Percentiles rank a stretch among this genome's conserved stretches.
Evolutionary conservation across 2,113 vertebrate species (phyloP).

Genomic region (Piaya cayana): DNA sequence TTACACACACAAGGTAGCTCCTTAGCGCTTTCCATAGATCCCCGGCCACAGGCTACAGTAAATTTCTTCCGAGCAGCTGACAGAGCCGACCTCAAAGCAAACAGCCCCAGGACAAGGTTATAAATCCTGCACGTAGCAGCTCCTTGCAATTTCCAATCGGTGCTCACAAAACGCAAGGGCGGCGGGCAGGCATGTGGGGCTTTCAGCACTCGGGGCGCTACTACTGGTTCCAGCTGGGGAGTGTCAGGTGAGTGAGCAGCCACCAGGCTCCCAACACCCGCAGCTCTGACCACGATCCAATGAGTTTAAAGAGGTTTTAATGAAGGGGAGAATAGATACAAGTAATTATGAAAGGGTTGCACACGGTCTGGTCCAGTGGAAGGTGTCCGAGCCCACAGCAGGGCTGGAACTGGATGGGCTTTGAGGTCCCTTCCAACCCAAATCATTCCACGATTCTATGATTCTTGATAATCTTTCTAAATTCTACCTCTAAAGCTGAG

Average conservation of each 20-base stretch:
- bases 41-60: neutral
- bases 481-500: neutral
- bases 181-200: constrained; percentile 20
- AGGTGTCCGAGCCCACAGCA: too few species aligned
- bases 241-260: neutral
- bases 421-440: too few species aligned
- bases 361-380: too few species aligned
- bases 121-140: constrained; percentile 56
- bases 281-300: neutral
- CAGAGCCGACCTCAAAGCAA: constrained; percentile 53
- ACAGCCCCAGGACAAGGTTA: neutral
- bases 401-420: too few species aligned
- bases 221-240: neutral
- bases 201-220: constrained; percentile 44
- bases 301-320: neutral
- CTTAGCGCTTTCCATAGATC: neutral
- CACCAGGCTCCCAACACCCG: neutral
- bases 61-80: constrained; percentile 31
- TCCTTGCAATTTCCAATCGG: constrained; percentile 46
- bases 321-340: neutral
- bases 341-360: neutral
- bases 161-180: constrained; percentile 30
- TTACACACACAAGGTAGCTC: neutral
- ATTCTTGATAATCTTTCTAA: neutral
- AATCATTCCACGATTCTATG: too few species aligned